Base-by-base conservation (phyloP, 2,888 invertebrate genomes). In the Phasia obesa region DNA sequence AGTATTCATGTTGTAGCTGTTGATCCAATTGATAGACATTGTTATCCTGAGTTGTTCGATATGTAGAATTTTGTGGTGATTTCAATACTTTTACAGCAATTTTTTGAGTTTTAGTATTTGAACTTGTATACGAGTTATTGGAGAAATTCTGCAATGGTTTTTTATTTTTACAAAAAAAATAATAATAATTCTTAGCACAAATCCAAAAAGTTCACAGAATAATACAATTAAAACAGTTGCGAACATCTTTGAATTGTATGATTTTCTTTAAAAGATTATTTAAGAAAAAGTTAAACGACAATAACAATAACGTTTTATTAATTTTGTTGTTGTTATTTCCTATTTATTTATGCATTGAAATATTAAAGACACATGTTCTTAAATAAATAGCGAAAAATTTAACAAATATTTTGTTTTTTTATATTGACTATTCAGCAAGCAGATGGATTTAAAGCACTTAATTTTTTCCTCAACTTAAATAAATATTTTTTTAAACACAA, bases 1-100 rank as follows among this genome's bases (percentile, higher is more conserved):
- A 55, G 11, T 35, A 69, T 53, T 57, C 76, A 19, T 51, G 25
- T 7, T 64, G 42, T 0, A 21, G 42, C 38, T 86, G 85, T 49
- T 86, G 84, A 67, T 85, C 87, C 67, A 80, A 57, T 59, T 75
- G 67, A 38, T 82, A 80, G 7, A 60, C 62, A 64, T 86, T 85
- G 85, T 87, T 85, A 87, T 88, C 85, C 86, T 88, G 84, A 87
- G 88, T 55, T 44, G 78, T 53, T 75, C 79, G 70, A 80, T 85
- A 83, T 79, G 80, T 82, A 59, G 73, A 62, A 81, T 77, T 77
- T 64, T 84, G 80, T 23, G 84, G 77, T 21, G 77, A 79, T 53
- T 83, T 83, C 51, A 83, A 67, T 23, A 83, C 83, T 79, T 83
- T 83, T 1, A 83, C 83, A 55, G 83, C 83, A 65, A 83, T 76